Evolutionary conservation across 2,888 invertebrate genomes (phyloP), one percentile per base, ranked within the genome.

Genomic region (Drosophila mettleri): DNA sequence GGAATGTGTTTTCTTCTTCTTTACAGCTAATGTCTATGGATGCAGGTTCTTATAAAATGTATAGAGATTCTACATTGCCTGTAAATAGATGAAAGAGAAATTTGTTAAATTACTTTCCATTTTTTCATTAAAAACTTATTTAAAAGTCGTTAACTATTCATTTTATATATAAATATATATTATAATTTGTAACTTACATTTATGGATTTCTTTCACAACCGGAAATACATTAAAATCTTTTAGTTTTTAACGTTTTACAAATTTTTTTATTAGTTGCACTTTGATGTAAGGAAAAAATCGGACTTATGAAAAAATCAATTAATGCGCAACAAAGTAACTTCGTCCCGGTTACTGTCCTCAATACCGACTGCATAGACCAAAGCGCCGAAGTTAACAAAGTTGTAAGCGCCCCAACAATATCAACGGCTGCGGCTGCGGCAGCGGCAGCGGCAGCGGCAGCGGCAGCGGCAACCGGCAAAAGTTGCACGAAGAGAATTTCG

Each of bases 271-370:
- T 34, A n/a, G 12, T 45, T 61, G 58, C 58, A 33, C 45, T 65
- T 65, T 53, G 36, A 20, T 38, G 20, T 38, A 29, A 20, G 27
- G 41, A 72, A 61, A 62, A 82, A 63, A 49, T 49, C 46, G 38
- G 2, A n/a, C 4, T 9, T 51, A 46, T 51, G 33, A 86, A 80
- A 88, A 88, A 85, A 88, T 85, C 88, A 89, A 89, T 86, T 80
- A 86, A 73, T 75, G 69, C 89, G 87, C 90, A 88, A 88, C 90
- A 88, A 88, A 88, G 88, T 88, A 88, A 86, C 76, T 84, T 83
- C 80, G 86, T 76, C 74, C 81, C 89, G 89, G 80, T 88, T 88
- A 90, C 88, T 88, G 90, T 89, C 90, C 88, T 86, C 77, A 80
- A 89, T 89, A 73, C 80, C 72, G 71, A 89, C 88, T 87, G 86